Percentiles rank a stretch among this genome's conserved stretches.
Evolutionary conservation across 2,113 vertebrate species (phyloP).

Genomic region (Trematomus loennbergii): DNA sequence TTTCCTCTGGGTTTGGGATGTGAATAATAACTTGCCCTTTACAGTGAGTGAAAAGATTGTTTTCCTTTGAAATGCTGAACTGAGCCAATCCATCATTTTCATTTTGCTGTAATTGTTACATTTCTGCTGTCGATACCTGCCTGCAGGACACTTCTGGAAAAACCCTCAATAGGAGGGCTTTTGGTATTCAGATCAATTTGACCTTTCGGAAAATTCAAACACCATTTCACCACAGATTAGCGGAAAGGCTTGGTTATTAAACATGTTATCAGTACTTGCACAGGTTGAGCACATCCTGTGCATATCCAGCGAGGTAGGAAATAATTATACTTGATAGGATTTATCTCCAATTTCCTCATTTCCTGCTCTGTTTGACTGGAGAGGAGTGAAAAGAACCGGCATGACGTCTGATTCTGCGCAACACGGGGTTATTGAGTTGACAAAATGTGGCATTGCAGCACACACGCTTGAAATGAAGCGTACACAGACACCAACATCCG

Average conservation of each 20-base stretch:
- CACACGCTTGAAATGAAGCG: not conserved
- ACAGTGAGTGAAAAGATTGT: not conserved
- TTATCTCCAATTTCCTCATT: constrained; percentile 69
- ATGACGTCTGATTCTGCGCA: constrained; percentile 45
- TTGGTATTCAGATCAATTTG: constrained; percentile 69
- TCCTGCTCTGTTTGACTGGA: constrained; percentile 61
- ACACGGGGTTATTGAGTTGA: constrained; percentile 39
- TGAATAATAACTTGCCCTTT: not conserved
- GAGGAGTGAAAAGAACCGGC: constrained; percentile 31
- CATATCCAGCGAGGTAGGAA: constrained; percentile 51
- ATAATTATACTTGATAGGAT: constrained; percentile 73
- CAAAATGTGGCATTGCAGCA: constrained; percentile 21
- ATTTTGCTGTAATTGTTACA: constrained; percentile 11
- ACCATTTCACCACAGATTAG: constrained; percentile 66
- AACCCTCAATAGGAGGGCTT: constrained; percentile 23
- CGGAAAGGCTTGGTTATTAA: constrained; percentile 55
- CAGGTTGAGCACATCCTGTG: constrained; percentile 66
- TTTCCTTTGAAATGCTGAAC: not conserved
- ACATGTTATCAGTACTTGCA: constrained; percentile 63
- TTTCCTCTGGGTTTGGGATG: not conserved
- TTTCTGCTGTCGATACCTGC: not conserved
- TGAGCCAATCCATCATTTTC: not conserved
- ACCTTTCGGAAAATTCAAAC: constrained; percentile 69
- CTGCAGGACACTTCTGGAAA: constrained; percentile 11
- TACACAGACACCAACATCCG: not conserved